Base-by-base conservation (phyloP, 2,888 invertebrate genomes). In the Rhagonycha lutea region DNA sequence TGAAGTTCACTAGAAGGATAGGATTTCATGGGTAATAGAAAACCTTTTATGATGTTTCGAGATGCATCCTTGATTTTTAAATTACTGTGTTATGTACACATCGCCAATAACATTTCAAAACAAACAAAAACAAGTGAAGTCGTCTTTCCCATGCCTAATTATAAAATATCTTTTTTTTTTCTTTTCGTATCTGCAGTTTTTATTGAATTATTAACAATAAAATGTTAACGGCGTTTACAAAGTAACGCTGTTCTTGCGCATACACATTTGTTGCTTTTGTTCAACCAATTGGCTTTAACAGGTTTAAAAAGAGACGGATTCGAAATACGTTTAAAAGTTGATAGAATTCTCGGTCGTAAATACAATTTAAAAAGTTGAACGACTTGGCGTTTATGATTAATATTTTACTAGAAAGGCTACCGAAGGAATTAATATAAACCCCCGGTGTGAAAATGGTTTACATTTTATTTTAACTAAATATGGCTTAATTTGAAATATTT, bases 371-470 rank as follows among this genome's bases (percentile, higher is more conserved):
- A 79, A 79, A 79, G 78, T 79, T 69, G 76, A 75, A 70, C 63
- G 77, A 79, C 75, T 77, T 81, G 81, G 81, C 81, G 79, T 81
- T 81, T 81, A 81, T 80, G 79, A 79, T 79, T 78, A 76, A 81
- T 80, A 81, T 79, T 80, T 81, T 80, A 80, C 68, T 75, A 61
- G 29, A 65, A 74, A 72, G 63, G 79, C 80, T 80, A 80, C 80
- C 65, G 80, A 78, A 78, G 72, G 73, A 73, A 69, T 76, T 61
- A 32, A 32, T 32, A 12, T n/a, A 32, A 32, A 32, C 32, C 32
- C 32, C 32, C 32, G 32, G 32, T 32, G 32, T 32, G 32, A 32
- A 32, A 32, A 32, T 32, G 32, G 32, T 32, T 32, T 32, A 32
- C 12, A 32, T 32, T 32, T 32, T 32, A 32, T 32, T 32, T 32